These are phyloP conservation scores for Drosophila phalerata DNA, from an alignment of 2,888 invertebrate species.

Conservation along the genomic window DNA sequence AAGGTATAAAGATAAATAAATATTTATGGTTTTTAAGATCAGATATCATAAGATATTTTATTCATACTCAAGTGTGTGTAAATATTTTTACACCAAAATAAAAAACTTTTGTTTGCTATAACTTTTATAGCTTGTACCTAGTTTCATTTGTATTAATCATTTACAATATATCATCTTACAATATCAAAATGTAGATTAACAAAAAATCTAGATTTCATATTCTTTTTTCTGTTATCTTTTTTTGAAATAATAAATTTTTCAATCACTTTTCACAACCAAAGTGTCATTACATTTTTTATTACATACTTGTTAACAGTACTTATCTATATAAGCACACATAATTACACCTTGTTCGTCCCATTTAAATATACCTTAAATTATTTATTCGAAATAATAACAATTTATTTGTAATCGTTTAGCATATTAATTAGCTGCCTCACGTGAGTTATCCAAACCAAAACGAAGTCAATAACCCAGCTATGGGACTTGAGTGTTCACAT, in stretches of 20 bases:
- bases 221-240: not conserved
- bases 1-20: no score
- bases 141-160: no score
- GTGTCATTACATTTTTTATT: not conserved
- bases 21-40: no score
- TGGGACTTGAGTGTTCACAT: constrained; percentile 26
- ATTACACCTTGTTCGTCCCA: not conserved
- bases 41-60: no score
- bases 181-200: no score
- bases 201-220: no score
- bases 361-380: not conserved
- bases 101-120: no score
- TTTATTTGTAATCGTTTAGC: constrained; percentile 20
- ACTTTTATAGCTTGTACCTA: no score
- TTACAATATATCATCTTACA: no score
- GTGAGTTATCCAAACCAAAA: constrained; percentile 55
- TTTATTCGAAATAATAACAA: constrained; percentile 9
- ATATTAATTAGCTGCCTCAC: constrained; percentile 53
- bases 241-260: not conserved
- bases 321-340: not conserved
- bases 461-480: constrained; percentile 56
- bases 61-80: no score
- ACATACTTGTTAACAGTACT: not conserved
- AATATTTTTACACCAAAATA: no score
- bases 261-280: not conserved